Percentiles rank a stretch among this genome's conserved stretches.
Conservation (phyloP, 1,140 invertebrate species). For the Drosophila simulans region DNA sequence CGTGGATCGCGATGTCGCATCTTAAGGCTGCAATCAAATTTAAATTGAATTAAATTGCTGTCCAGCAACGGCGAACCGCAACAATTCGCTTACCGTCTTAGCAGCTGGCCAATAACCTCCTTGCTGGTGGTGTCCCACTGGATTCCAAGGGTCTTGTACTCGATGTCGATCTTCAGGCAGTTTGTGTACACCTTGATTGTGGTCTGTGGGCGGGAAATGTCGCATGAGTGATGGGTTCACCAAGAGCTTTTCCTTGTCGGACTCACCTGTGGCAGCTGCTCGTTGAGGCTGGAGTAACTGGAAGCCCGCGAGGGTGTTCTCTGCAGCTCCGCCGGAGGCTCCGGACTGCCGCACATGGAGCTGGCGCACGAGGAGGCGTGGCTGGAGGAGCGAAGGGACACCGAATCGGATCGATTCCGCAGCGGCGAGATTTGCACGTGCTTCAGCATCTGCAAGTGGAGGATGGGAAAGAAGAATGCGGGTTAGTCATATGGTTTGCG, state of each 20-base stretch:
- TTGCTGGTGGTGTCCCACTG: conserved; percentile 93
- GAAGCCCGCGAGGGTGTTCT: conserved; percentile 85
- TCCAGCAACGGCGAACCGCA: too few relatives aligned
- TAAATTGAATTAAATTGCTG: not conserved
- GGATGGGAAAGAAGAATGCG: conserved; percentile 7
- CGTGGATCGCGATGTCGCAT: conserved; percentile 96
- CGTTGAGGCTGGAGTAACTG: conserved; percentile 87
- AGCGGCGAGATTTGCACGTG: conserved; percentile 94
- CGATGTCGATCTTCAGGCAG: conserved; percentile 94
- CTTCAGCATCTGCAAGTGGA: conserved; percentile 90
- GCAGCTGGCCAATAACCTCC: conserved; percentile 92
- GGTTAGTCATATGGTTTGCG: not conserved
- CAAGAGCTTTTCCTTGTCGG: too few relatives aligned
- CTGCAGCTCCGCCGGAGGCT: conserved; percentile 85
- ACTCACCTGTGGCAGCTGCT: conserved; percentile 85
- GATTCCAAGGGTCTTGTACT: conserved; percentile 96
- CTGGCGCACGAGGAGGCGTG: conserved; percentile 87
- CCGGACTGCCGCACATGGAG: conserved; percentile 85
- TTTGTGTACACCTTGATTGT: conserved; percentile 96
- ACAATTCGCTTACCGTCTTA: conserved; percentile 89
- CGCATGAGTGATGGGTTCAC: not conserved
- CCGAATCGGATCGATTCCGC: conserved; percentile 91
- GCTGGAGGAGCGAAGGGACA: conserved; percentile 91
- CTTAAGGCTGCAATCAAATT: conserved; percentile 83
- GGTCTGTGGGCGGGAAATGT: conserved; percentile 86